Evolutionary conservation across 2,888 invertebrate genomes (phyloP).

Genomic region (Sicus ferrugineus): DNA sequence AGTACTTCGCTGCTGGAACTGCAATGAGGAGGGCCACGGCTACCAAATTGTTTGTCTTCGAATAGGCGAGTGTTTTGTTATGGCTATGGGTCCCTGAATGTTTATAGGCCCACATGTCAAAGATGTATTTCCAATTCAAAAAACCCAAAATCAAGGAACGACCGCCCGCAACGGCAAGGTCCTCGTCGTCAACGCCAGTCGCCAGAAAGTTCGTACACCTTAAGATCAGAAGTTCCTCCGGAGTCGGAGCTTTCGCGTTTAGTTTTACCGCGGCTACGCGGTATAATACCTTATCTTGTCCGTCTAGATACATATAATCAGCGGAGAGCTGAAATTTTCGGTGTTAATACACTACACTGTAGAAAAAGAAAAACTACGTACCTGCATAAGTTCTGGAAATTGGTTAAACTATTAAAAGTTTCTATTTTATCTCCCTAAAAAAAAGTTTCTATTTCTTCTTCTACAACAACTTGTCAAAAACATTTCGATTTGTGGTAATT

Average conservation of each 20-base stretch:
- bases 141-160: neutral
- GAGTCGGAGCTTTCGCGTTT: too few species aligned
- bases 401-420: neutral
- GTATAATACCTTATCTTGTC: too few species aligned
- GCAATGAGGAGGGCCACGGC: neutral
- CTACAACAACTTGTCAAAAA: neutral
- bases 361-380: neutral
- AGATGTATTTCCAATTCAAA: neutral
- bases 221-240: neutral
- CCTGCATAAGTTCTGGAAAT: neutral
- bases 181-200: neutral
- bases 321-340: too few species aligned
- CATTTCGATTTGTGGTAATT: neutral
- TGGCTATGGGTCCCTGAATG: neutral
- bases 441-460: neutral
- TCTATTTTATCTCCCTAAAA: neutral
- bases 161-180: neutral
- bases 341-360: too few species aligned
- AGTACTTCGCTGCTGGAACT: conserved; percentile 3
- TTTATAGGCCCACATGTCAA: neutral
- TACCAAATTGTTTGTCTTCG: neutral
- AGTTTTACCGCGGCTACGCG: too few species aligned
- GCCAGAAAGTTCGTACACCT: neutral
- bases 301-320: too few species aligned
- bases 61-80: conserved; percentile 10